Evolutionary conservation across 2,888 invertebrate genomes (phyloP).

Genomic region (Tinea pellionella): DNA sequence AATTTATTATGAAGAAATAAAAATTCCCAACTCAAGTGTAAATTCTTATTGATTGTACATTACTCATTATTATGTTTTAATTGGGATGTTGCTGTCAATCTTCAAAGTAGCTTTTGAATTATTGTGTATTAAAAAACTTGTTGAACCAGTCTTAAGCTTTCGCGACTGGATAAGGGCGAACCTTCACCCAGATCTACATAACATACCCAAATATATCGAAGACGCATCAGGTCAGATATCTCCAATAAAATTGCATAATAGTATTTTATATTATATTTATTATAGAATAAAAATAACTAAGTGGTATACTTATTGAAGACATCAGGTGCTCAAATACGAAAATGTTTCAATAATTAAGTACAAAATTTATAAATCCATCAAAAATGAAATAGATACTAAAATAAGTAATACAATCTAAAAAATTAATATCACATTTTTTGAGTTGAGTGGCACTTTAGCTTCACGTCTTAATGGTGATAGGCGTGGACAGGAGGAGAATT

Average conservation of each 20-base stretch:
- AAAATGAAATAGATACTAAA: not conserved
- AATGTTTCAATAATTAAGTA: not conserved
- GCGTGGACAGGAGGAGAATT: conserved; percentile 55
- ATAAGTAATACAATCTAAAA: not conserved
- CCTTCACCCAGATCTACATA: conserved; percentile 3
- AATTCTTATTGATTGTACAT: not conserved
- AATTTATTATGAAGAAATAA: no score
- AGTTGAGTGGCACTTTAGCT: conserved; percentile 20
- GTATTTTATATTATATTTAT: not conserved
- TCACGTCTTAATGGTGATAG: conserved; percentile 50
- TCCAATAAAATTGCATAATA: not conserved
- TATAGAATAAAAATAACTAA: not conserved
- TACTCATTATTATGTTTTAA: not conserved
- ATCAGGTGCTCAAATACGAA: not conserved
- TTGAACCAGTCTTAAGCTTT: not conserved
- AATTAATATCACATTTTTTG: conserved; percentile 3
- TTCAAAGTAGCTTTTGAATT: not conserved
- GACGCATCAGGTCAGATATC: not conserved
- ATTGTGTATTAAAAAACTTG: not conserved
- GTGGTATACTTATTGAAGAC: not conserved
- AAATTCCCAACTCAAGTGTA: no score
- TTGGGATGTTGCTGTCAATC: not conserved
- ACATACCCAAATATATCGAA: not conserved
- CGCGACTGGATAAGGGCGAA: not conserved
- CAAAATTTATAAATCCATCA: not conserved